Evolutionary conservation across 2,888 invertebrate genomes (phyloP).

Genomic region (Amblyjoppa fuscipennis): DNA sequence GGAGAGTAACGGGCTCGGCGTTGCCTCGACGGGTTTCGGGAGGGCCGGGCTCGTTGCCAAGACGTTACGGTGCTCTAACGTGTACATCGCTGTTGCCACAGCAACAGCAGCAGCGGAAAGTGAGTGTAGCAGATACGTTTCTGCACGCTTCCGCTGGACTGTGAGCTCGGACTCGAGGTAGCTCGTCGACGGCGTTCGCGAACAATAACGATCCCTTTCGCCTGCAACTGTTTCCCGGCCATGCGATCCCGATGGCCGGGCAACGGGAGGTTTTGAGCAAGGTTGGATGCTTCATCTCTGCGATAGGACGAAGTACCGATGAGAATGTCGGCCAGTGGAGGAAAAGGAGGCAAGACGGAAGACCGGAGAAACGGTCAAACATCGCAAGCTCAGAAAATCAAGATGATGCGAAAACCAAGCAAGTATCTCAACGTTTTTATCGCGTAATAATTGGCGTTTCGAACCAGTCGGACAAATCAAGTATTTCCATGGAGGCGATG

Average conservation of each 20-base stretch:
- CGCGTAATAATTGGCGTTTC: constrained; percentile 30
- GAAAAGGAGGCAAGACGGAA: too few species aligned
- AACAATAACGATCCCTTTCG: constrained; percentile 49
- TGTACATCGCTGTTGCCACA: constrained; percentile 39
- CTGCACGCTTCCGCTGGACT: constrained; percentile 24
- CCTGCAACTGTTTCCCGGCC: constrained; percentile 9
- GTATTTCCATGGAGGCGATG: constrained; percentile 33
- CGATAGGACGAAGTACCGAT: background rate
- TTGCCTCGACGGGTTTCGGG: constrained; percentile 39
- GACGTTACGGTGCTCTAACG: constrained; percentile 58
- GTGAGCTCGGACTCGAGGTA: constrained; percentile 20
- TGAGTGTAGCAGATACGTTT: constrained; percentile 31
- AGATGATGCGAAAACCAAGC: background rate
- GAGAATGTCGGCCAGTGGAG: background rate
- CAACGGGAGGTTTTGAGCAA: background rate
- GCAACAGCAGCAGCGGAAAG: constrained; percentile 25
- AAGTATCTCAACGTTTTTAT: background rate
- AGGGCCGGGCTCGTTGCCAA: constrained; percentile 61
- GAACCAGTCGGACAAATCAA: constrained; percentile 24
- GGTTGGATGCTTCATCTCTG: background rate
- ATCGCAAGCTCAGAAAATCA: background rate
- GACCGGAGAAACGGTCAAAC: too few species aligned
- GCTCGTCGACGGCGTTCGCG: constrained; percentile 35
- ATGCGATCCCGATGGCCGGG: background rate
- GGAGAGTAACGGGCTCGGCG: constrained; percentile 27